Base-by-base conservation (phyloP, 2,797 vertebrate species). In the Galago senegalensis region DNA sequence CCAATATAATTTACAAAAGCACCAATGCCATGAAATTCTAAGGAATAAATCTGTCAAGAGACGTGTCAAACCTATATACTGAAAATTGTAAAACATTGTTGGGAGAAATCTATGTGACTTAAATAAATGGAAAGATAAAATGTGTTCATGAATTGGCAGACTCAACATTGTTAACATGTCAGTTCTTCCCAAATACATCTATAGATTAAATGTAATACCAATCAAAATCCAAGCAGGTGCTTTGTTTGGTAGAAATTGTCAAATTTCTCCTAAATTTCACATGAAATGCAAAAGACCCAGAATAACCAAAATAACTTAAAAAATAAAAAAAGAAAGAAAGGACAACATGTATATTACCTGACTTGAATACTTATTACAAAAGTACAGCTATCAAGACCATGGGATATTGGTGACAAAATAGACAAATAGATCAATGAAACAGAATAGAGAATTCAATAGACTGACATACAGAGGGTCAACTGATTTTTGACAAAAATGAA, bases 111-210 rank as follows among this genome's bases (percentile, higher is more conserved):
- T n/a, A 70, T 27, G 82, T 34, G 18, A 67, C 4, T 14, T 63
- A 69, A 93, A 80, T n/a, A 90, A 94, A 58, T 79, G 34, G 40
- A 95, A 72, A 72, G 56, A 73, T 79, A 92, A 18, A 73, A 6
- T 25, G 5, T 37, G 29, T 23, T 83, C 82, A 87, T 43, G 31
- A 43, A 60, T 29, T 49, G 11, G 25, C 72, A 73, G 13, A 80
- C 2, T 56, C 69, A 86, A 56, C 20, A 72, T 7, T 85, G 53
- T 67, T 61, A 96, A 96, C 23, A 31, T 43, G 37, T 37, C 23
- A 63, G 7, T 75, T 91, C 12, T 94, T 77, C 37, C 31, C 27
- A 63, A 81, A 53, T n/a, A n/a, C 7, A 67, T 72, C 25, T 43
- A 58, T 6, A 75, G 53, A 70, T 29, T 89, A 31, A 86, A 60